Evolutionary conservation across 1,140 invertebrate genomes (phyloP).

Genomic region (Sinella curviseta): DNA sequence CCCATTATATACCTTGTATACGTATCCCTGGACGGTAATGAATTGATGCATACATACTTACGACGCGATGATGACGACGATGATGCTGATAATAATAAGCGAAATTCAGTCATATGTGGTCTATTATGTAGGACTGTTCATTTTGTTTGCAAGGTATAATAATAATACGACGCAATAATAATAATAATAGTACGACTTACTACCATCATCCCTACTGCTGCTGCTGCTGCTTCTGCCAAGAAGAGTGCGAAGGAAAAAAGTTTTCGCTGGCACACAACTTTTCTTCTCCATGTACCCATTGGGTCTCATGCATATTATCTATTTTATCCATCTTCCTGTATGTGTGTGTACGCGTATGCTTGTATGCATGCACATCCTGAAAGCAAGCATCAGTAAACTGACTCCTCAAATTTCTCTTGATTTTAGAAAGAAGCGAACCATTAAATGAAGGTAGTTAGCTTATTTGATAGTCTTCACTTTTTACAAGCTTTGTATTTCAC

Average conservation of each 20-base stretch:
- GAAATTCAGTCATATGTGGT: neutral
- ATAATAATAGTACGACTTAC: too few relatives aligned
- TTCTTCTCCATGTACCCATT: constrained; percentile 5
- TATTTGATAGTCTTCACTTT: constrained; percentile 13
- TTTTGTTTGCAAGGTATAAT: neutral
- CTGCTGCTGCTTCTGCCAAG: too few relatives aligned
- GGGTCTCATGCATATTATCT: too few relatives aligned
- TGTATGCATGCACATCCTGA: too few relatives aligned
- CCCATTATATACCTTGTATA: neutral
- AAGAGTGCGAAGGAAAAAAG: too few relatives aligned
- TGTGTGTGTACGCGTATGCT: neutral
- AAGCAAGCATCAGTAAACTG: too few relatives aligned
- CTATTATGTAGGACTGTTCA: neutral
- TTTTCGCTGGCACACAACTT: neutral
- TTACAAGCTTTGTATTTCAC: neutral
- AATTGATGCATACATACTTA: constrained; percentile 8
- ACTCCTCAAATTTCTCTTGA: neutral
- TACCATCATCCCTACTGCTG: too few relatives aligned
- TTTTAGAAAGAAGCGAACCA: constrained; percentile 12
- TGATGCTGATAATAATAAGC: neutral
- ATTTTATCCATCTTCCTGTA: too few relatives aligned
- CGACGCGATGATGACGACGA: neutral
- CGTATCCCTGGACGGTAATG: neutral
- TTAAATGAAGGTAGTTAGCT: constrained; percentile 25
- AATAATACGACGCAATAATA: too few relatives aligned